Percentiles rank a stretch among this genome's conserved stretches.
Conservation (phyloP, 1,140 invertebrate species). For the Leptonema lineaticorne region DNA sequence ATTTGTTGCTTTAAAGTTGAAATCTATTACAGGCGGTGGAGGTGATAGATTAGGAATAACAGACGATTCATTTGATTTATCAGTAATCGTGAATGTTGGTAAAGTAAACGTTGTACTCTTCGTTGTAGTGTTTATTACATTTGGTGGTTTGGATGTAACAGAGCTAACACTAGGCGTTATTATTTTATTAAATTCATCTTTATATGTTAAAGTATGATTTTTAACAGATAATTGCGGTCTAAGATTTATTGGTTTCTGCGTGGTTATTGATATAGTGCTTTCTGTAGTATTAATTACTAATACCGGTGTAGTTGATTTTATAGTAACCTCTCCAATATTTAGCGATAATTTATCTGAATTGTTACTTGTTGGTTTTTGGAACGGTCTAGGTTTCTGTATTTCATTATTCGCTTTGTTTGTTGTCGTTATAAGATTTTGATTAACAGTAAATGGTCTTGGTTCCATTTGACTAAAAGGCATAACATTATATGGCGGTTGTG, state of each 20-base stretch:
- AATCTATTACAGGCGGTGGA: constrained; percentile 49
- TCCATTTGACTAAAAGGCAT: constrained; percentile 44
- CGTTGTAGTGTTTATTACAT: constrained; percentile 45
- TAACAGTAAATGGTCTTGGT: constrained; percentile 53
- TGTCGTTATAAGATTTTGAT: constrained; percentile 36
- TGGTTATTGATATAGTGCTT: constrained; percentile 7
- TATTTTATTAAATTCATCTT: constrained; percentile 50
- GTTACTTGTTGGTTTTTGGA: constrained; percentile 31
- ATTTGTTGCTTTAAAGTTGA: constrained; percentile 49
- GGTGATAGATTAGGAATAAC: constrained; percentile 53
- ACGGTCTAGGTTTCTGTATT: constrained; percentile 31
- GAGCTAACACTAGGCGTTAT: constrained; percentile 54
- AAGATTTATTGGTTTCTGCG: constrained; percentile 4
- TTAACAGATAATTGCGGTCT: constrained; percentile 44
- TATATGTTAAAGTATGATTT: constrained; percentile 42
- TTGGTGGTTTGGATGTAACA: constrained; percentile 51
- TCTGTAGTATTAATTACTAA: constrained; percentile 1
- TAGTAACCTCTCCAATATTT: constrained; percentile 50
- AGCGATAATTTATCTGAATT: constrained; percentile 48
- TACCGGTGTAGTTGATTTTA: constrained; percentile 22
- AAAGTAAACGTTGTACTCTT: constrained; percentile 45
- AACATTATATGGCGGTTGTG: constrained; percentile 23
- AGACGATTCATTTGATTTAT: constrained; percentile 44
- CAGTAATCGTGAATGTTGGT: constrained; percentile 46
- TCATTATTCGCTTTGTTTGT: constrained; percentile 5